Conservation (phyloP, 2,113 vertebrate genomes). For the Gymnarchus niloticus region DNA sequence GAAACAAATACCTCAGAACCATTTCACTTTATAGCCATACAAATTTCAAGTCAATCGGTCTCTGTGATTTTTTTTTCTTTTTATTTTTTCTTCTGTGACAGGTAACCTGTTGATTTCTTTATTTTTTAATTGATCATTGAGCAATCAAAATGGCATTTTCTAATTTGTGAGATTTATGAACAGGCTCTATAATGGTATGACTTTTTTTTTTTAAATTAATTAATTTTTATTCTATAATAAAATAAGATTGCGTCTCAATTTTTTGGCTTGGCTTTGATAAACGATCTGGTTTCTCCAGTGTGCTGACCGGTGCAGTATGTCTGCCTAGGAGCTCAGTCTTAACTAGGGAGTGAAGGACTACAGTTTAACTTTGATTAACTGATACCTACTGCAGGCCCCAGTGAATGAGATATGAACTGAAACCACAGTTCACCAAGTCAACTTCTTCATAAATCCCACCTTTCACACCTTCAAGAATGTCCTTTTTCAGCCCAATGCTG, state of each 20-base stretch:
- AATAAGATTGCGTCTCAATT: conserved; percentile 42
- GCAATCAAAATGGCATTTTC: conserved; percentile 9
- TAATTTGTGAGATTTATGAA: not conserved
- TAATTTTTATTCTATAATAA: conserved; percentile 44
- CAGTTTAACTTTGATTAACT: conserved; percentile 50
- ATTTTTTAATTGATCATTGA: too few relatives aligned
- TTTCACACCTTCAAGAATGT: too few relatives aligned
- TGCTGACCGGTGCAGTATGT: conserved; percentile 51
- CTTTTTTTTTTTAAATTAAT: conserved; percentile 24
- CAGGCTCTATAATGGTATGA: not conserved
- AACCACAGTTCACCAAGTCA: too few relatives aligned
- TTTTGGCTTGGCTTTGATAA: conserved; percentile 40
- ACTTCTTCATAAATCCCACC: too few relatives aligned
- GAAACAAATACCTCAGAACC: too few relatives aligned
- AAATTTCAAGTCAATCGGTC: too few relatives aligned
- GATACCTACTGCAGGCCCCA: conserved; percentile 31
- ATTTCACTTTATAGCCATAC: too few relatives aligned
- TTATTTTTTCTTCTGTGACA: too few relatives aligned
- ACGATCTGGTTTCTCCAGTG: conserved; percentile 42
- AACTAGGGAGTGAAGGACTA: conserved; percentile 30
- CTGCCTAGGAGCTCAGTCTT: conserved; percentile 41
- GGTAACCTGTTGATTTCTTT: too few relatives aligned
- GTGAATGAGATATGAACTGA: conserved; percentile 19
- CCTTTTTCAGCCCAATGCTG: too few relatives aligned
- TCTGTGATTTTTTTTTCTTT: too few relatives aligned